Evolutionary conservation across 2,797 vertebrate species (phyloP), one percentile per base, ranked within the genome.

Genomic region (Chelidonichthys spinosus): DNA sequence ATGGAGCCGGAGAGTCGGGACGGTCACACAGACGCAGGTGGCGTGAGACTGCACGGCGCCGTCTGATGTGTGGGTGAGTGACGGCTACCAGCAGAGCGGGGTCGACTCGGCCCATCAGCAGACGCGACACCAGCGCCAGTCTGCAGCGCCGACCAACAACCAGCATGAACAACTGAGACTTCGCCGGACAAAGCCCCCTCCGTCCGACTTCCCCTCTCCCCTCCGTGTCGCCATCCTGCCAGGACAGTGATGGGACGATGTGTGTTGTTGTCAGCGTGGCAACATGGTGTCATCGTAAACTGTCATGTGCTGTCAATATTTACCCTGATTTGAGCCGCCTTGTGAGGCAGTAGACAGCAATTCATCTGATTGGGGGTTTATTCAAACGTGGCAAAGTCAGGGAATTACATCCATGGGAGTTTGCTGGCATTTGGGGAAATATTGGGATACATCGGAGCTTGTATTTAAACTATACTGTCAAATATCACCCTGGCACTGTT

Each of bases 31-130:
- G 74, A 65, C 76, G 72, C 90, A 89, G 89, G 89, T 91, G 87
- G 84, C 66, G 50, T 56, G 86, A 86, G 88, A 77, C 86, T 40
- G 77, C 80, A 32, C 84, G 10, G 46, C 68, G 4, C 86, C 25
- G 81, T 79, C 86, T 90, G 86, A 86, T 79, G 69, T 72, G 83
- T 67, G 88, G 72, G 53, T 91, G 88, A 93, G 72, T 89, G 93
- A 92, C 83, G 81, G 90, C 87, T 87, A 86, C 91, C 88, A 50
- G 83, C 33, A 35, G 93, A 89, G 87, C 78, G 53, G 90, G 87
- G 81, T 54, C 65, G 85, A 78, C 86, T 76, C 58, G 60, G 83
- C 86, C 88, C 87, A 70, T 89, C 86, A 76, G 88, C 89, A 87
- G 82, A 87, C 69, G 83, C 43, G 68, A 76, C 88, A 69, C 77